phyloP scores from a whole-genome alignment of 2,888 invertebrate genomes.

The Limenitis camilla region DNA sequence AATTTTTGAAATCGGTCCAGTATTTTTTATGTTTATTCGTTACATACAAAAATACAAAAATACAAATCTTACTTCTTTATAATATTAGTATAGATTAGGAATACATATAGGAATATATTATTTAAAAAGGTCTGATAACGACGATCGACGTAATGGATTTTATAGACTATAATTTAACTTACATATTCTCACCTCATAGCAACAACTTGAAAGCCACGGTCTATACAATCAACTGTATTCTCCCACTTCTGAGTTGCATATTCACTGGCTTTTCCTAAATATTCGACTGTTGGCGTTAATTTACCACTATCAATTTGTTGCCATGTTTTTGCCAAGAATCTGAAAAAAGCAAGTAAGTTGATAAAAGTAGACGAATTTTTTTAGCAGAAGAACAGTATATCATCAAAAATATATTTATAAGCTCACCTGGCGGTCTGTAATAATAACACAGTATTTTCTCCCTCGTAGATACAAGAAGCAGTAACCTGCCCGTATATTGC shows the following conservation, averaged over 20 bases:
- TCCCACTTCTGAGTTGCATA: slow-evolving; percentile 44
- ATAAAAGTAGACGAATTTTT: too few relatives aligned
- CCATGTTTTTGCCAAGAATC: slow-evolving; percentile 86
- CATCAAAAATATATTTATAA: too few relatives aligned
- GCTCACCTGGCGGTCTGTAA: slow-evolving; percentile 87
- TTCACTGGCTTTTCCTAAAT: slow-evolving; percentile 65
- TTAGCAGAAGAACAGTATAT: too few relatives aligned
- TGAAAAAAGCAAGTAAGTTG: slow-evolving; percentile 27
- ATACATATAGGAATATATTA: too few relatives aligned
- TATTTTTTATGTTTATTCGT: too few relatives aligned
- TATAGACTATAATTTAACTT: too few relatives aligned
- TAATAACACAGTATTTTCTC: slow-evolving; percentile 94
- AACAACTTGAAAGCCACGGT: slow-evolving; percentile 75
- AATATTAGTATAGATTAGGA: too few relatives aligned
- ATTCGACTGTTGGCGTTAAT: slow-evolving; percentile 81
- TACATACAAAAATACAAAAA: too few relatives aligned
- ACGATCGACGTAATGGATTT: too few relatives aligned
- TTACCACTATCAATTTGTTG: slow-evolving; percentile 74
- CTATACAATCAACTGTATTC: slow-evolving; percentile 69
- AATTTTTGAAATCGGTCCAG: too few relatives aligned
- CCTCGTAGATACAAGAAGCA: slow-evolving; percentile 95
- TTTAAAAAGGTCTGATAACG: too few relatives aligned
- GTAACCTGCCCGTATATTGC: slow-evolving; percentile 86
- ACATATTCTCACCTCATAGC: slow-evolving; percentile 71
- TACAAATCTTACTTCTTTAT: too few relatives aligned